Conservation (phyloP, 2,797 vertebrate species). For the Etheostoma perlongum region DNA sequence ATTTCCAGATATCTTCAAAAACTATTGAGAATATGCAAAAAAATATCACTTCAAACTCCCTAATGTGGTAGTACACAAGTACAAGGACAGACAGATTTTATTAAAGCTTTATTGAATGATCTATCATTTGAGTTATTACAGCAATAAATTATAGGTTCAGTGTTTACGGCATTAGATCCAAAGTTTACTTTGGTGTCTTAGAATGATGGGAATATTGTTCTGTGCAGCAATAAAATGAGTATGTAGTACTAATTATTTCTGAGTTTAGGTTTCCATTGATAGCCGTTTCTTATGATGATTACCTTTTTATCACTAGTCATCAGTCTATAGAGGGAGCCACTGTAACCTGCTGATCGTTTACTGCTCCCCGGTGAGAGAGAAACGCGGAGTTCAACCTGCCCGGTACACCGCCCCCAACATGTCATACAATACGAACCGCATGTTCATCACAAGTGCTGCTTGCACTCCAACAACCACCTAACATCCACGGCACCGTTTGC, state of each 20-base stretch:
- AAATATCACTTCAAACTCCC: not conserved
- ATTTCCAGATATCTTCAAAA: not conserved
- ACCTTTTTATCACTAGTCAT: not conserved
- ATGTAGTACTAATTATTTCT: not conserved
- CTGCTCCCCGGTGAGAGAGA: slow-evolving; percentile 62
- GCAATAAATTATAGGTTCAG: not conserved
- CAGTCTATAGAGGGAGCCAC: slow-evolving; percentile 84
- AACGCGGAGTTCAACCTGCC: slow-evolving; percentile 75
- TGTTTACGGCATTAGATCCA: not conserved
- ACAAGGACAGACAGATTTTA: not conserved
- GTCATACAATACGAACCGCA: slow-evolving; percentile 73
- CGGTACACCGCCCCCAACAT: slow-evolving; percentile 78
- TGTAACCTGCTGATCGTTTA: slow-evolving; percentile 52
- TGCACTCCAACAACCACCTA: slow-evolving; percentile 56
- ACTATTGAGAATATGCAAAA: slow-evolving; percentile 1
- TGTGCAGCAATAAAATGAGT: not conserved
- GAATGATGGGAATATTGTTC: not conserved
- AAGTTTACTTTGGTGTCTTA: not conserved
- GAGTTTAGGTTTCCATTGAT: not conserved
- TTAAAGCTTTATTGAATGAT: slow-evolving; percentile 6
- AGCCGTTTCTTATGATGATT: not conserved
- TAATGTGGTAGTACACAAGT: not conserved
- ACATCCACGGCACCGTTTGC: slow-evolving; percentile 42
- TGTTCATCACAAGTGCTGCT: slow-evolving; percentile 74
- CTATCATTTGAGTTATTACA: slow-evolving; percentile 2